Base-by-base conservation (phyloP, 2,113 vertebrate species). In the Glareola pratincola region DNA sequence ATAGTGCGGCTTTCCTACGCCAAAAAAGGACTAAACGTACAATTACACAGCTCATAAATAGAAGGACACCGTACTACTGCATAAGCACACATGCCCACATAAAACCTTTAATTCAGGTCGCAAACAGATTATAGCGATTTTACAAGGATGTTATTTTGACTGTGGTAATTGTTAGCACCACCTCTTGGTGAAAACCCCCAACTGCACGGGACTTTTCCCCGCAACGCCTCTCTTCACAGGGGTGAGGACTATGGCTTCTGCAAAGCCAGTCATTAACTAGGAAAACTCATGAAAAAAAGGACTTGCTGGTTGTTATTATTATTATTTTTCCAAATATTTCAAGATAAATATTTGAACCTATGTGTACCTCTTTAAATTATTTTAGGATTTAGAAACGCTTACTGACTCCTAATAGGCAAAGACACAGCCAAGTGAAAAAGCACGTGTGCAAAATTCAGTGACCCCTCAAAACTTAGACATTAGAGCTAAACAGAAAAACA, bases 11-110 rank as follows among this genome's bases (percentile, higher is more conserved):
- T 95, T 96, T 94, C 62, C 77, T 95, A 69, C 0, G 0, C 89
- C 8, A 51, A 67, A 85, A 92, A 62, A 76, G 56, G 62, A 72
- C 92, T 79, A 76, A 97, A 91, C 16, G 0, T 91, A 89, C 83
- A 92, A 97, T 97, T 95, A 95, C 84, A 59, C 92, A 95, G 97
- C 96, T 95, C 92, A 87, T 97, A 97, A 97, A 95, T 57, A 89
- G 91, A 76, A 91, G 91, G 77, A 79, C 0, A 6, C 43, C 5
- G 16, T 85, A 54, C 30, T 72, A 50, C 91, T 66, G 78, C 50
- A 57, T 53, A 85, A 95, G 57, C 0, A 0, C 66, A 95, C 86
- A 73, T 90, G 47, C 56, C 83, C 66, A 85, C 73, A 89, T 91
- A 91, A 94, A 96, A 88, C 86, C 91, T 91, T 94, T 88, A 29